Conservation (phyloP, 2,113 vertebrate species). For the Acanthochromis polyacanthus region DNA sequence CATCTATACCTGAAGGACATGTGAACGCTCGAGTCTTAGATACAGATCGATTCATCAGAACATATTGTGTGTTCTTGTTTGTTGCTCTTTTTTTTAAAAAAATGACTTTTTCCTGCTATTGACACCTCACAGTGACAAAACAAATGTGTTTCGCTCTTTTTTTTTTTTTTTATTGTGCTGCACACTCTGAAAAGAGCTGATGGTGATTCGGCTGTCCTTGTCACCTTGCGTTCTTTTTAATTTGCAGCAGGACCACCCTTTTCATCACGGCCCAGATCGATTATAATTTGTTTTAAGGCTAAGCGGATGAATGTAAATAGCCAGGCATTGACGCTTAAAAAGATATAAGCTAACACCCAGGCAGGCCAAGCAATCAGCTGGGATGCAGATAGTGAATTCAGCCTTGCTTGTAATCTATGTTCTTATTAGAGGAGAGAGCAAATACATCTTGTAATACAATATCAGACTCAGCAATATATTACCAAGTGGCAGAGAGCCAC, state of each 20-base stretch:
- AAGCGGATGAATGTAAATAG: constrained; percentile 76
- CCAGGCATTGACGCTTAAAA: constrained; percentile 61
- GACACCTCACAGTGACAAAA: constrained; percentile 14
- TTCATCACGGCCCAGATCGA: constrained; percentile 76
- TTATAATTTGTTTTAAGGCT: constrained; percentile 82
- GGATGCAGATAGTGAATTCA: constrained; percentile 59
- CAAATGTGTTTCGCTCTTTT: not conserved
- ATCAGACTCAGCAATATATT: constrained; percentile 67
- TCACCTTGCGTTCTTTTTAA: constrained; percentile 67
- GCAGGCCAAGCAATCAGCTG: constrained; percentile 58
- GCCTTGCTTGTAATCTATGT: constrained; percentile 69
- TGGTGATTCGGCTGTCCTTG: constrained; percentile 57
- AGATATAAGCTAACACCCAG: constrained; percentile 64
- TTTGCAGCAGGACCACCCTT: constrained; percentile 64
- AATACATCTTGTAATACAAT: constrained; percentile 76
- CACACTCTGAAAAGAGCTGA: constrained; percentile 11
- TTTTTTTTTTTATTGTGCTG: constrained; percentile 10
- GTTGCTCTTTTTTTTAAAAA: not conserved
- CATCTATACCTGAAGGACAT: too few species aligned
- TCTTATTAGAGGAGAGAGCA: constrained; percentile 75
- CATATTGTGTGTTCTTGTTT: not conserved
- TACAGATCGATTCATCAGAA: not conserved
- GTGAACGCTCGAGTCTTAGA: not conserved
- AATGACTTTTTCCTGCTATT: not conserved
- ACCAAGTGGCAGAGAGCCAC: constrained; percentile 33